Conservation (phyloP, 2,888 invertebrate genomes). For the Hofmannophila pseudospretella region DNA sequence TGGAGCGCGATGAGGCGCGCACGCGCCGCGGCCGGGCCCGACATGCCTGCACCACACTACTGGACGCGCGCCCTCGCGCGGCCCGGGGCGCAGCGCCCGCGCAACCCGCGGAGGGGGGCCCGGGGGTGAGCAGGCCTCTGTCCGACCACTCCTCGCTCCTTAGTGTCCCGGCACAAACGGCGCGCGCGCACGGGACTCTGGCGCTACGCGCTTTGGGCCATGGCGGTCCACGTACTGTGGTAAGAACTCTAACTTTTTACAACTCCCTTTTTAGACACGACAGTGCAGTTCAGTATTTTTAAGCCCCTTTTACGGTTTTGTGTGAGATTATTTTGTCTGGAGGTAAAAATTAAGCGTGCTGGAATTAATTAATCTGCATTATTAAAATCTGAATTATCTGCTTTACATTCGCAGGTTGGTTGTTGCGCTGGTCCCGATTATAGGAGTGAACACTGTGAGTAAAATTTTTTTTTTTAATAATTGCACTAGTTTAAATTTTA, state of each 20-base stretch:
- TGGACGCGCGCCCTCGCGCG: constrained; percentile 54
- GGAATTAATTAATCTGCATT: neutral
- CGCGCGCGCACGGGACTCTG: constrained; percentile 74
- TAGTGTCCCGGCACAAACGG: constrained; percentile 74
- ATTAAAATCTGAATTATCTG: constrained; percentile 10
- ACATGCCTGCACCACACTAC: constrained; percentile 74
- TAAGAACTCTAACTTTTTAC: constrained; percentile 33
- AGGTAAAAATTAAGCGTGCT: neutral
- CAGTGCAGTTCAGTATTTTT: neutral
- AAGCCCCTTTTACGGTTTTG: neutral
- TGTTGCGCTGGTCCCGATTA: constrained; percentile 53
- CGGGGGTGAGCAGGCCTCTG: constrained; percentile 53
- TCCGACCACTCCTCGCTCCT: constrained; percentile 60
- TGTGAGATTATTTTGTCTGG: neutral
- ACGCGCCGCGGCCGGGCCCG: constrained; percentile 75
- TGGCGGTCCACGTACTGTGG: constrained; percentile 72
- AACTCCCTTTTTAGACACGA: neutral
- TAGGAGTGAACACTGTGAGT: constrained; percentile 62
- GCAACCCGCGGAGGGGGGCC: constrained; percentile 30
- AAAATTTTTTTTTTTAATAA: constrained; percentile 15
- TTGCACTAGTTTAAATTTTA: constrained; percentile 9
- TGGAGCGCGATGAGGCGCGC: constrained; percentile 57
- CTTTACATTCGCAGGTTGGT: constrained; percentile 52
- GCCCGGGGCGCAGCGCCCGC: constrained; percentile 49
- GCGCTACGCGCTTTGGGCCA: constrained; percentile 73